Conservation (phyloP, 2,888 invertebrate genomes). For the Eupeodes latifasciatus region DNA sequence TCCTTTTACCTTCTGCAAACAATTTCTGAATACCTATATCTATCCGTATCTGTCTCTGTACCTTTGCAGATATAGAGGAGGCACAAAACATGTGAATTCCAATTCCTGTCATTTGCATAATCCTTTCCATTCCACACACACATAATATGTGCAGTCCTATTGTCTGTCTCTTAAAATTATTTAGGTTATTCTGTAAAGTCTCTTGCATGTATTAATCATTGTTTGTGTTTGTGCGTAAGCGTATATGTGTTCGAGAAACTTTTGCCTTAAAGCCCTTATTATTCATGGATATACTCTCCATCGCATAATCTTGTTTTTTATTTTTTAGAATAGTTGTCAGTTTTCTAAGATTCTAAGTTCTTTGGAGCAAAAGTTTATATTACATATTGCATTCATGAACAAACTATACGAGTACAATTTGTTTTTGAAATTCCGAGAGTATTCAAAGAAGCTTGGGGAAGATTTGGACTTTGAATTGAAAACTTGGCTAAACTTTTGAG, state of each 20-base stretch:
- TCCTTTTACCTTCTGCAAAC: slow-evolving; percentile 19
- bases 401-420: slow-evolving; percentile 12
- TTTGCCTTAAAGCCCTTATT: slow-evolving; percentile 16
- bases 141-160: slow-evolving; percentile 22
- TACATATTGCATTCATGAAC: slow-evolving; percentile 24
- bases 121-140: slow-evolving; percentile 31
- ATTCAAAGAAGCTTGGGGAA: not conserved
- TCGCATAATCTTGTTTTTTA: not conserved
- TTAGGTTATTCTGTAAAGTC: not conserved
- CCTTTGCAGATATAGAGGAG: not conserved
- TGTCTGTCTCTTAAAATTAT: slow-evolving; percentile 46
- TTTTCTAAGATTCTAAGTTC: slow-evolving; percentile 6
- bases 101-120: slow-evolving; percentile 57
- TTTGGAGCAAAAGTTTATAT: slow-evolving; percentile 13
- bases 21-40: slow-evolving; percentile 4
- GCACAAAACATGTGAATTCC: slow-evolving; percentile 36
- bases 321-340: slow-evolving; percentile 15
- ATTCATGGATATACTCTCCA: slow-evolving; percentile 12
- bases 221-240: not conserved
- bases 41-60: not conserved
- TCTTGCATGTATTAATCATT: slow-evolving; percentile 49
- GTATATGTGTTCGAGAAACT: slow-evolving; percentile 10
- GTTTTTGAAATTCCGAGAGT: slow-evolving; percentile 4
- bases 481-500: not conserved
- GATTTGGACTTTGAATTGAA: slow-evolving; percentile 9